phyloP scores from a whole-genome alignment of 2,888 invertebrate species.

The Trissonchulus sp. region DNA sequence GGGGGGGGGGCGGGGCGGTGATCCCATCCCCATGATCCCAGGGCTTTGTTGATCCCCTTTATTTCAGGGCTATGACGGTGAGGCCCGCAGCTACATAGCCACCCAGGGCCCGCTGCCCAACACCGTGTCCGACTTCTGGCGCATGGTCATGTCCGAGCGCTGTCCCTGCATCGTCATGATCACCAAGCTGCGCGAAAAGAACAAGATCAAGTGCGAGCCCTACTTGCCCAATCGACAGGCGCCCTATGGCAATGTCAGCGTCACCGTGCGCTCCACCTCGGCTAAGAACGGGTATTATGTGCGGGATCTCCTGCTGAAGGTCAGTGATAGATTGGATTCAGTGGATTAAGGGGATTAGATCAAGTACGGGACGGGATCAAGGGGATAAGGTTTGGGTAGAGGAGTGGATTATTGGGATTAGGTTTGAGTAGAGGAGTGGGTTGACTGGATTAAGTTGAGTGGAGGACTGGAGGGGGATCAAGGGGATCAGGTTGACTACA shows the following conservation, averaged over 20 bases:
- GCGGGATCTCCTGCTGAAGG: conserved; percentile 59
- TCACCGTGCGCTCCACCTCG: conserved; percentile 57
- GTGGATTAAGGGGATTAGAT: too few relatives aligned
- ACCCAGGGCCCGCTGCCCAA: conserved; percentile 85
- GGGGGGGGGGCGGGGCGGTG: too few relatives aligned
- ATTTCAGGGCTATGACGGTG: conserved; percentile 76
- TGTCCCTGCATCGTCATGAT: conserved; percentile 73
- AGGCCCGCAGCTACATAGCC: conserved; percentile 77
- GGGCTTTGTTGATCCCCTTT: too few relatives aligned
- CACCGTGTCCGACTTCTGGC: conserved; percentile 84
- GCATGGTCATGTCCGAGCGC: conserved; percentile 67
- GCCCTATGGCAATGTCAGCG: conserved; percentile 57
- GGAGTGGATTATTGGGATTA: too few relatives aligned
- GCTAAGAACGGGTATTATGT: conserved; percentile 60
- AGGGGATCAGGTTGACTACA: too few relatives aligned
- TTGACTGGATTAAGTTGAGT: too few relatives aligned
- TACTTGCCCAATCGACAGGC: conserved; percentile 66
- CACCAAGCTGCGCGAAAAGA: conserved; percentile 77
- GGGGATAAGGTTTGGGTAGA: too few relatives aligned
- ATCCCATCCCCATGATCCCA: too few relatives aligned
- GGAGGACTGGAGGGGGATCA: too few relatives aligned
- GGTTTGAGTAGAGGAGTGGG: too few relatives aligned
- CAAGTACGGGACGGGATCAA: too few relatives aligned
- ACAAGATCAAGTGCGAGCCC: conserved; percentile 72
- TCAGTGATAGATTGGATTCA: conserved; percentile 46